Conservation (phyloP, 2,113 vertebrate genomes). For the Sprattus sprattus region DNA sequence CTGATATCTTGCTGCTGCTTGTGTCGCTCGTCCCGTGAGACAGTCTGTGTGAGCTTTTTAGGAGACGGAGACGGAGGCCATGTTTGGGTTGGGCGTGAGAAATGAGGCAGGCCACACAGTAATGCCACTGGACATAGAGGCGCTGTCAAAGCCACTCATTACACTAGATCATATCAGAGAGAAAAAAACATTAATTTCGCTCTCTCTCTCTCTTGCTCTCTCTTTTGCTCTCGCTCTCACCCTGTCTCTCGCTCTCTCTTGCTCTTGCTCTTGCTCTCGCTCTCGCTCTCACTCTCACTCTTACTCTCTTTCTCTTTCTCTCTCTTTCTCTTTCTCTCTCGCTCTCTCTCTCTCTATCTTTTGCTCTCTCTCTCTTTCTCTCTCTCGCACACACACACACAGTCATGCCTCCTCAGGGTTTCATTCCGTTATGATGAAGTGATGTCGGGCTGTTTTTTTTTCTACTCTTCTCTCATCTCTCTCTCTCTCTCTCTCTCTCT, state of each 20-base stretch:
- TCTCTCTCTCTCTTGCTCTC: background rate
- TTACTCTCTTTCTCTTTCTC: too few species aligned
- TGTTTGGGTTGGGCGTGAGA: constrained; percentile 53
- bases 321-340: too few species aligned
- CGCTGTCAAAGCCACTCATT: constrained; percentile 60
- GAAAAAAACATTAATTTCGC: constrained; percentile 27
- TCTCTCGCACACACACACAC: background rate
- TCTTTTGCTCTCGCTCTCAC: background rate
- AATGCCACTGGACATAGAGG: constrained; percentile 65
- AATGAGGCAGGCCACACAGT: constrained; percentile 56
- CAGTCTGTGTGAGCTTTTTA: background rate
- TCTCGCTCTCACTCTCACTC: too few species aligned
- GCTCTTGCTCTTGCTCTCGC: background rate
- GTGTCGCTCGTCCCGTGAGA: background rate
- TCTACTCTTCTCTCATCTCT: background rate
- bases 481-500: background rate
- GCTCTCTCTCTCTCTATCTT: background rate
- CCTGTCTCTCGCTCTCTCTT: background rate
- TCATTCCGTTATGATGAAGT: constrained; percentile 60
- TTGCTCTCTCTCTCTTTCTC: background rate
- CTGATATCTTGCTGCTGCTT: background rate
- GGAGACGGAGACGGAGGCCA: constrained; percentile 2
- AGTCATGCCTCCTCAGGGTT: constrained; percentile 62
- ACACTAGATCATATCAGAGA: constrained; percentile 66
- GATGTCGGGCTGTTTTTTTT: background rate